Base-by-base conservation (phyloP, 2,888 invertebrate genomes). In the Petrophora chlorosata region DNA sequence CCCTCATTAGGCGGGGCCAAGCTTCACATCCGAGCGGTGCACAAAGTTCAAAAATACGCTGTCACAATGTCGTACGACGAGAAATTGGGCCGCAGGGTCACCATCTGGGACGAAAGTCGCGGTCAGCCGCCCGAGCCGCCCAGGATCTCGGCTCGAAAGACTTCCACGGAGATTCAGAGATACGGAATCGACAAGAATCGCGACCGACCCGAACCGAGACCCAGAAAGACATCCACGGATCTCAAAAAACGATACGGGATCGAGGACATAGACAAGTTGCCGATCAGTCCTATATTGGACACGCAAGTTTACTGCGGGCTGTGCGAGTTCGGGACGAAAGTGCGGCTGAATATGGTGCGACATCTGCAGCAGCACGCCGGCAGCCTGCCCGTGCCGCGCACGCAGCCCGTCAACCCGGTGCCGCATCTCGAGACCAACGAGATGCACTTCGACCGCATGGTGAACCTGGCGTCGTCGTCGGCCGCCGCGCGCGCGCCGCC, bases 371-470 rank as follows among this genome's bases (percentile, higher is more conserved):
- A 92, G 51, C 96, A 97, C 73, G 91, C 88, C 7, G 88, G 92
- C 39, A 92, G 92, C 56, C 92, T 93, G 54, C 90, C 90, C 0
- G 94, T 93, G 4, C 93, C 95, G 0, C 91, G 91, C 41, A 92
- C 92, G 0, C 94, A 94, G 8, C 95, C 95, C 0, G 93, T 96
- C 0, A 96, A 96, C 86, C 96, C 96, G 0, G 96, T 96, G 3
- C 95, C 95, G 0, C 95, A 94, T 70, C 83, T 96, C 23, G 94
- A 94, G 59, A 93, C 93, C 26, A 94, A 94, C 57, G 95, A 96
- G 70, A 93, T 92, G 59, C 95, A 96, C 92, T 96, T 96, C 69
- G 96, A 96, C 74, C 95, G 94, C 74, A 96, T 96, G 96, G 91
- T 94, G 0, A 96, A 96, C 74, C 89, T 96, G 10, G 96, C 96